Percentiles rank a stretch among this genome's conserved stretches.
Evolutionary conservation across 2,888 invertebrate species (phyloP).

Genomic region (Barypeithes pellucidus): DNA sequence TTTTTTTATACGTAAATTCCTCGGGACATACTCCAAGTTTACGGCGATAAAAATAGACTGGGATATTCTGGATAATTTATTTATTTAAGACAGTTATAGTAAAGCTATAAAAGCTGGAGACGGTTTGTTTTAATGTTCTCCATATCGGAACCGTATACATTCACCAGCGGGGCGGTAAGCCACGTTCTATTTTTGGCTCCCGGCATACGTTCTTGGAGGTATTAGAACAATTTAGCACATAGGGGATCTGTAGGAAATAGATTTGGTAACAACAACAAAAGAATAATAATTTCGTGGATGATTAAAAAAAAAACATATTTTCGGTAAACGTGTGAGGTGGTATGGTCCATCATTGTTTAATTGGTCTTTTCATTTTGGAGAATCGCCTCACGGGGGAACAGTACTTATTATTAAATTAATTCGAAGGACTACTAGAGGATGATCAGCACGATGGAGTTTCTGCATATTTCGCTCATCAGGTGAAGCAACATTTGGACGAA

Average conservation of each 20-base stretch:
- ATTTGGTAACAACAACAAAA: too few relatives aligned
- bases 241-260: not conserved
- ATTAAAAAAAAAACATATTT: too few relatives aligned
- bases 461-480: too few relatives aligned
- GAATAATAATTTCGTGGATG: too few relatives aligned
- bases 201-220: conserved; percentile 19
- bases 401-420: too few relatives aligned
- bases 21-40: conserved; percentile 18
- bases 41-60: conserved; percentile 43
- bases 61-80: conserved; percentile 44
- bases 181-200: conserved; percentile 32
- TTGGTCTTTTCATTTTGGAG: too few relatives aligned
- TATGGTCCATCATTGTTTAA: too few relatives aligned
- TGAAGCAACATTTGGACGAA: too few relatives aligned
- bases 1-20: conserved; percentile 21
- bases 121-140: conserved; percentile 41
- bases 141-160: conserved; percentile 38
- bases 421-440: too few relatives aligned
- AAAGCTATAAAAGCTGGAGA: conserved; percentile 48
- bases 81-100: conserved; percentile 54
- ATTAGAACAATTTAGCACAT: conserved; percentile 20
- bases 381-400: too few relatives aligned
- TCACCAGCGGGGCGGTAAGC: conserved; percentile 34
- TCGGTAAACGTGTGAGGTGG: too few relatives aligned
- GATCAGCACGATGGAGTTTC: too few relatives aligned